Evolutionary conservation across 2,888 invertebrate species (phyloP).

Genomic region (Thysanoteuthis rhombus): DNA sequence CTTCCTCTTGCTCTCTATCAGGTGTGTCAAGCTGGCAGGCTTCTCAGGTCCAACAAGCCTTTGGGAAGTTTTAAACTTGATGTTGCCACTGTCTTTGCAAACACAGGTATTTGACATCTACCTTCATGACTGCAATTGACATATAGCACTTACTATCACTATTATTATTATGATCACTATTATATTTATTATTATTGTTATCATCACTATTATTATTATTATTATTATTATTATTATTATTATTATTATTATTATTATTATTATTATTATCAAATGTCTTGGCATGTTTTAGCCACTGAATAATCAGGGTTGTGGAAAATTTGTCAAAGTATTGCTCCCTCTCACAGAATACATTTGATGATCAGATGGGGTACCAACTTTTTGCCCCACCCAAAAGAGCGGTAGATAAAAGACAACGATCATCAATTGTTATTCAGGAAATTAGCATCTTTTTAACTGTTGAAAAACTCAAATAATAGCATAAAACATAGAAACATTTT

Average conservation of each 20-base stretch:
- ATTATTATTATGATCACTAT: background rate
- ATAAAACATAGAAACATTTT: too few species aligned
- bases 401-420: too few species aligned
- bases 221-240: background rate
- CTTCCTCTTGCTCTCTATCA: conserved; percentile 38
- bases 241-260: background rate
- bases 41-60: conserved; percentile 76
- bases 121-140: background rate
- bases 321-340: background rate
- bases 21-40: conserved; percentile 60
- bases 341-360: background rate
- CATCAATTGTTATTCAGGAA: too few species aligned
- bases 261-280: background rate
- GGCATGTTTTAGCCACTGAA: background rate
- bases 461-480: too few species aligned
- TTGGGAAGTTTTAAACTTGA: conserved; percentile 76
- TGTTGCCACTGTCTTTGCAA: conserved; percentile 78
- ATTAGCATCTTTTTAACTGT: too few species aligned
- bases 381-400: background rate
- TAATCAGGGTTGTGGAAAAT: background rate
- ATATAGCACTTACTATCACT: background rate
- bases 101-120: conserved; percentile 72
- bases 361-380: background rate
- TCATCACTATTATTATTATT: background rate
- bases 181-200: background rate